Evolutionary conservation across 2,113 vertebrate genomes (phyloP).

Genomic region (Bubo blakistoni): DNA sequence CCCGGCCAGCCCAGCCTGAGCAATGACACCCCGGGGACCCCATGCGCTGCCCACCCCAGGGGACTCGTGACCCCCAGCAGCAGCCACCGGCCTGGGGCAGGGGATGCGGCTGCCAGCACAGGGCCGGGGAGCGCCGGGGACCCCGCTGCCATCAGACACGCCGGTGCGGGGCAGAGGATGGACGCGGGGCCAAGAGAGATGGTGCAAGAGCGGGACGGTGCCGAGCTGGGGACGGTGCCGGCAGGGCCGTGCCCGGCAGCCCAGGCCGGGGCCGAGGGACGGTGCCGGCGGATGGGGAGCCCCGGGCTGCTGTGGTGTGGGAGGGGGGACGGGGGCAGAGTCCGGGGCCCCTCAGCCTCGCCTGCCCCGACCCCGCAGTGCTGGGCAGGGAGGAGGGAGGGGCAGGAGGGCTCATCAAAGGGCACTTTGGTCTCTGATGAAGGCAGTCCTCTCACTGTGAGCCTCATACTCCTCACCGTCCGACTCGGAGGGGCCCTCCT

Average conservation of each 20-base stretch:
- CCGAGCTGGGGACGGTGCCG: neutral
- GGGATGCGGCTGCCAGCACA: neutral
- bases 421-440: slow-evolving; percentile 99
- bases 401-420: slow-evolving; percentile 82
- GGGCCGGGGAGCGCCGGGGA: neutral
- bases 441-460: slow-evolving; percentile 94
- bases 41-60: accelerated
- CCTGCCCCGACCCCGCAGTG: neutral
- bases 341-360: slow-evolving; percentile 32
- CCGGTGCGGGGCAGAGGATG: accelerated
- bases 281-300: neutral
- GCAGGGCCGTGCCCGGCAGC: neutral
- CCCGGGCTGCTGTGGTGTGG: neutral
- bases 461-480: slow-evolving; percentile 87
- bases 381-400: slow-evolving; percentile 34
- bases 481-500: slow-evolving; percentile 86
- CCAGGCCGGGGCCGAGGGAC: neutral
- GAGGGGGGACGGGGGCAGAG: neutral
- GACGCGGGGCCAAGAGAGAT: neutral
- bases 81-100: neutral
- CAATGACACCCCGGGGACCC: neutral
- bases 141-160: neutral
- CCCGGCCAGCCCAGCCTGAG: neutral
- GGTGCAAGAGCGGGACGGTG: neutral
- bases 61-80: neutral